These are phyloP conservation scores for Lasioglossum villosulum DNA, from an alignment of 2,888 invertebrate genomes.

Conservation along the genomic window DNA sequence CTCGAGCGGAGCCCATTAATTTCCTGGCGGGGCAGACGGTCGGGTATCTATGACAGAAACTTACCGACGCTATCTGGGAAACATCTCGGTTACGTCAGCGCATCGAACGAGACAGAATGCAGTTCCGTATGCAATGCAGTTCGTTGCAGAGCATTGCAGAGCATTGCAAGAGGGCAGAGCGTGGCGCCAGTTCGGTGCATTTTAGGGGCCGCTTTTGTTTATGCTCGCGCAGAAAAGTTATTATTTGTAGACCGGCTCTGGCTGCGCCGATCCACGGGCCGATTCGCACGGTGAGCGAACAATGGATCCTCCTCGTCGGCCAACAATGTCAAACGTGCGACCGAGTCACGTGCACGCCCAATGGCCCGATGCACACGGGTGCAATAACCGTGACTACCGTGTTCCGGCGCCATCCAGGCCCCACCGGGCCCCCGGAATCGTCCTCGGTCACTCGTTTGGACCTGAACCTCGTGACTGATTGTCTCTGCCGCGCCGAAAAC, in stretches of 20 bases:
- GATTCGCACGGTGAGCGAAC: constrained; percentile 76
- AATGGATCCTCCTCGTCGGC: constrained; percentile 72
- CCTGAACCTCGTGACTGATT: neutral
- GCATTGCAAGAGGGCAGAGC: neutral
- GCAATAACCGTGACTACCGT: constrained; percentile 73
- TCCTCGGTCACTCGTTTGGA: constrained; percentile 16
- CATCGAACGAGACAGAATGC: constrained; percentile 35
- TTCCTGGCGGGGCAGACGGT: constrained; percentile 27
- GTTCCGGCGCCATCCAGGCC: constrained; percentile 63
- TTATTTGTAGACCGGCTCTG: constrained; percentile 65
- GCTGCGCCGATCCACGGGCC: constrained; percentile 35
- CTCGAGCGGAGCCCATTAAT: constrained; percentile 28
- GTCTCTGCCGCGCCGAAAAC: neutral
- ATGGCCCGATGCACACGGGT: constrained; percentile 59
- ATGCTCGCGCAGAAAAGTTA: constrained; percentile 74
- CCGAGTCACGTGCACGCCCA: constrained; percentile 70
- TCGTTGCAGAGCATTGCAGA: neutral
- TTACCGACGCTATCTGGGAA: constrained; percentile 37
- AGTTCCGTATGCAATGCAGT: constrained; percentile 15
- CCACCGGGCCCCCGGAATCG: constrained; percentile 6
- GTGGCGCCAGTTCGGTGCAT: constrained; percentile 66
- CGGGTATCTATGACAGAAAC: constrained; percentile 36
- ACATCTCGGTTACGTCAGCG: constrained; percentile 54
- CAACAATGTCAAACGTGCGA: constrained; percentile 73
- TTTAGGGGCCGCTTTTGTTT: constrained; percentile 64